Conservation (phyloP, 2,888 invertebrate species). For the Xylophagus ater region DNA sequence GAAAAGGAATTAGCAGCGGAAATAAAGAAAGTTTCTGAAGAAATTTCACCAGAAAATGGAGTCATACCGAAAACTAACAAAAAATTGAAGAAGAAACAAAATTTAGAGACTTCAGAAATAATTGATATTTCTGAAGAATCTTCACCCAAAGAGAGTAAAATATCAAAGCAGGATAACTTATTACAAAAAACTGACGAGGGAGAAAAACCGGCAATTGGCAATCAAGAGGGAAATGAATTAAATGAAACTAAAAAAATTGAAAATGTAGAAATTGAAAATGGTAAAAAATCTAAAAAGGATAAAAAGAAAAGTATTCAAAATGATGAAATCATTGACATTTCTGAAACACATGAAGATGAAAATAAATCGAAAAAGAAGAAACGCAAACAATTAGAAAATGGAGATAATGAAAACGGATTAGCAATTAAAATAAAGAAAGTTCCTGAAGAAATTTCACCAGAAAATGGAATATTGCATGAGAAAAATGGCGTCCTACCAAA, state of each 20-base stretch:
- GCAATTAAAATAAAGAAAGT: neutral
- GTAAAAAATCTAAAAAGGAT: constrained; percentile 40
- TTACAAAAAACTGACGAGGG: neutral
- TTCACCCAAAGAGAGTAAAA: neutral
- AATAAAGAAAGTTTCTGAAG: neutral
- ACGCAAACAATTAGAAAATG: neutral
- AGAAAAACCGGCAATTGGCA: neutral
- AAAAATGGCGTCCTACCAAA: neutral
- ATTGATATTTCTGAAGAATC: neutral
- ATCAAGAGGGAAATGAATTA: neutral
- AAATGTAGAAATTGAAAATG: neutral
- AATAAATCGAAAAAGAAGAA: constrained; percentile 11
- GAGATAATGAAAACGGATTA: neutral
- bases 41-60: neutral
- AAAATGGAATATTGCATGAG: neutral
- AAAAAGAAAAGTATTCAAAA: constrained; percentile 40
- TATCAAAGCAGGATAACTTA: neutral
- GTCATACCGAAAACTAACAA: neutral
- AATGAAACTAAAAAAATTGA: neutral
- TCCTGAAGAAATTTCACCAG: neutral
- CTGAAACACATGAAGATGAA: constrained; percentile 18
- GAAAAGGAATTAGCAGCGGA: neutral
- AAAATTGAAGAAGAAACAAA: neutral
- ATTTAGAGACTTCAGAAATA: neutral
- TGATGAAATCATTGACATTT: constrained; percentile 21